phyloP scores from a whole-genome alignment of 1,140 invertebrate genomes.

The Mycetomoellerius zeteki region DNA sequence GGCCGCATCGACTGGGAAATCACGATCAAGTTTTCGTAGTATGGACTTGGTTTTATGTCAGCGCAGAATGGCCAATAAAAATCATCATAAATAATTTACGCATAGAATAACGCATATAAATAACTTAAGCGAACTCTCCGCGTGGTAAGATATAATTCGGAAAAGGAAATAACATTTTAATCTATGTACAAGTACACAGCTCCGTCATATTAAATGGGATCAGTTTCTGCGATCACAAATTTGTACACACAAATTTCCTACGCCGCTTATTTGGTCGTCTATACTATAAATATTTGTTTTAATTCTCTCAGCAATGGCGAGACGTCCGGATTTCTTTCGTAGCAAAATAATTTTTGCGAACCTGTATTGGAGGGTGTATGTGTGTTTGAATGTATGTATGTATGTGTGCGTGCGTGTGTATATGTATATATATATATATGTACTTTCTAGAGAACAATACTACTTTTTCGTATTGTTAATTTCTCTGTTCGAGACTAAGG shows the following conservation, averaged over 20 bases:
- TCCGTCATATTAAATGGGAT: slow-evolving; percentile 47
- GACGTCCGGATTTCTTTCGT: slow-evolving; percentile 65
- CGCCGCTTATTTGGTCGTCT: slow-evolving; percentile 71
- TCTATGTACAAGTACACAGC: slow-evolving; percentile 72
- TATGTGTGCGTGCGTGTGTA: no score
- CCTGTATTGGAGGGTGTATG: slow-evolving; percentile 41
- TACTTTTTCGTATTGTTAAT: slow-evolving; percentile 28
- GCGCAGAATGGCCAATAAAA: slow-evolving; percentile 41
- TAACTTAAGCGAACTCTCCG: slow-evolving; percentile 66
- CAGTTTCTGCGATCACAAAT: slow-evolving; percentile 71
- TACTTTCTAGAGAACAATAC: slow-evolving; percentile 50
- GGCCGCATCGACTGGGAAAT: slow-evolving; percentile 43
- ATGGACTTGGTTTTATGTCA: slow-evolving; percentile 13
- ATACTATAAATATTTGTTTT: slow-evolving; percentile 68
- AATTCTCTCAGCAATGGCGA: slow-evolving; percentile 61
- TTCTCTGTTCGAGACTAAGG: slow-evolving; percentile 60
- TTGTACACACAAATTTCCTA: slow-evolving; percentile 74
- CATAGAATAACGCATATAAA: slow-evolving; percentile 60
- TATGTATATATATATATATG: not conserved
- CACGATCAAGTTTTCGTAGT: not conserved
- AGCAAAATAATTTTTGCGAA: slow-evolving; percentile 76
- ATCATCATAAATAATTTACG: slow-evolving; percentile 59
- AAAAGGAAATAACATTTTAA: slow-evolving; percentile 57
- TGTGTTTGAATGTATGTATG: not conserved
- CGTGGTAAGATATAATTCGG: slow-evolving; percentile 36